A percentile compares a stretch with the other conserved stretches of the same genome.
Evolutionary conservation across 2,797 vertebrate genomes (phyloP).

Genomic region (Halcyon chelicuti): DNA sequence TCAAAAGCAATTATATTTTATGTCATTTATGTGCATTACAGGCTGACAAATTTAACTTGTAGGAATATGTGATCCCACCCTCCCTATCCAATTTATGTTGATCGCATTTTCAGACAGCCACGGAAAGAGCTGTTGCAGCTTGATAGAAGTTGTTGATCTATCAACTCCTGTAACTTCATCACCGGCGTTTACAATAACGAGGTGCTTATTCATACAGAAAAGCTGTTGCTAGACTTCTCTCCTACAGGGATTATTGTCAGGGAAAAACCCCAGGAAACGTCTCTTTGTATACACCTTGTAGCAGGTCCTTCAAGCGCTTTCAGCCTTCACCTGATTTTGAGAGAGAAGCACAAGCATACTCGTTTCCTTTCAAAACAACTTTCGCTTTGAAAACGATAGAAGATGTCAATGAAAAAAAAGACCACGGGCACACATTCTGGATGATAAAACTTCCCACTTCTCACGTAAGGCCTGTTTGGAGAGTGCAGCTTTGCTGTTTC

Average conservation of each 20-base stretch:
- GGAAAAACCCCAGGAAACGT: slow-evolving; percentile 59
- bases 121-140: slow-evolving; percentile 74
- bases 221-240: slow-evolving; percentile 61
- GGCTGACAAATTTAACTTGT: slow-evolving; percentile 79
- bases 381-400: slow-evolving; percentile 66
- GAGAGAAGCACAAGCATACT: slow-evolving; percentile 13
- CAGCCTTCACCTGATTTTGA: slow-evolving; percentile 64
- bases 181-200: slow-evolving; percentile 70
- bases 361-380: slow-evolving; percentile 49
- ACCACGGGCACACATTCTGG: slow-evolving; percentile 14
- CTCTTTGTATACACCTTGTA: slow-evolving; percentile 63
- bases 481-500: slow-evolving; percentile 33
- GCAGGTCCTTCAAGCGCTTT: slow-evolving; percentile 43
- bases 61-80: slow-evolving; percentile 78
- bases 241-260: slow-evolving; percentile 62
- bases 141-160: slow-evolving; percentile 79
- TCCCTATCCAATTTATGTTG: slow-evolving; percentile 75
- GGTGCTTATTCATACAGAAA: slow-evolving; percentile 70
- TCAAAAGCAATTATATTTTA: slow-evolving; percentile 82
- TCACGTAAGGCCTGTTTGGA: slow-evolving; percentile 41
- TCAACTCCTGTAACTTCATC: slow-evolving; percentile 73
- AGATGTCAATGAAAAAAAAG: slow-evolving; percentile 17
- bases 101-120: slow-evolving; percentile 77
- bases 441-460: neutral
- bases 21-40: slow-evolving; percentile 78